Conservation (phyloP, 2,888 invertebrate species). For the Lasioglossum vierecki region DNA sequence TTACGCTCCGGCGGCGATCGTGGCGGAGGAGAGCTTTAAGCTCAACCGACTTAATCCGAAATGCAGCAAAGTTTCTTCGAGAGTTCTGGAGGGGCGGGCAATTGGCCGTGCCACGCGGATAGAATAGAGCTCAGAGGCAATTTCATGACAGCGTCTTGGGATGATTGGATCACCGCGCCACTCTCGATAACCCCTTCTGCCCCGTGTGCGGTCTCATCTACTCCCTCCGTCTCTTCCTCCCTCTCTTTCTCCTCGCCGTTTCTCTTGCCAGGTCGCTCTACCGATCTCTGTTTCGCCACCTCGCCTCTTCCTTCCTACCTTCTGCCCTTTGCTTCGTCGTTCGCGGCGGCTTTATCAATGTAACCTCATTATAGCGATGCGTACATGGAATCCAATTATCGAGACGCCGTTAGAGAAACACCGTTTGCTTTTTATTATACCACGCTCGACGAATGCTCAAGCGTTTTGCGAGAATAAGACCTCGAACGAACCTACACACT, state of each 20-base stretch:
- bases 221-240: constrained; percentile 32
- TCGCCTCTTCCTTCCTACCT: constrained; percentile 4
- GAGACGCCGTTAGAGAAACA: constrained; percentile 67
- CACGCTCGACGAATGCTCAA: not conserved
- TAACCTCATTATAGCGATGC: constrained; percentile 75
- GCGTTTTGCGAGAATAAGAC: not conserved
- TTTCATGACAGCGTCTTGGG: constrained; percentile 81
- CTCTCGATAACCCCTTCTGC: constrained; percentile 77
- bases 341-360: constrained; percentile 73
- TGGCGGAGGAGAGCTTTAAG: constrained; percentile 63
- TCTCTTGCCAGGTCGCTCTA: not conserved
- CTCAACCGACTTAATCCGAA: constrained; percentile 74
- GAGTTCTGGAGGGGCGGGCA: constrained; percentile 74
- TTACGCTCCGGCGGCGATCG: constrained; percentile 66
- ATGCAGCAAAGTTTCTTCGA: constrained; percentile 78
- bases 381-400: constrained; percentile 77
- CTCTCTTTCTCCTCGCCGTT: constrained; percentile 12
- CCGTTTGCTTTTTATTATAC: constrained; percentile 53
- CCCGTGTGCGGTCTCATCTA: constrained; percentile 47
- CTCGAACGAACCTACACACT: not conserved
- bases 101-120: constrained; percentile 80
- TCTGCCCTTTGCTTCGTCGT: constrained; percentile 44
- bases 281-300: constrained; percentile 15
- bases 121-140: constrained; percentile 80
- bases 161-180: constrained; percentile 81